These are phyloP conservation scores for Phorcus lineatus DNA, from an alignment of 2,888 invertebrate genomes.

Conservation along the genomic window DNA sequence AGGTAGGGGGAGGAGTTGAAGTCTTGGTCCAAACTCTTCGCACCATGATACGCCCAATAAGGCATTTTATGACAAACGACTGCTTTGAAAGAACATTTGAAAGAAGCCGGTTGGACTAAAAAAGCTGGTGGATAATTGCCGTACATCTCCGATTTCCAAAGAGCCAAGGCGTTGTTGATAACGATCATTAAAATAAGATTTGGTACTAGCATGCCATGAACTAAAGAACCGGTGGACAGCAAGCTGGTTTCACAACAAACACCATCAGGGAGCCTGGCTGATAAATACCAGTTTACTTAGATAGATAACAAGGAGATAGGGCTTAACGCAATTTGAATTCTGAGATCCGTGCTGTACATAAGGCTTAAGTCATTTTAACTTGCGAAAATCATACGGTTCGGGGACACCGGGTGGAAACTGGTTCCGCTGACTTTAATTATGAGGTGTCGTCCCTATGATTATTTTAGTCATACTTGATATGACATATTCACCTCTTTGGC, in stretches of 20 bases:
- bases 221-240: not conserved
- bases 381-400: too few species aligned
- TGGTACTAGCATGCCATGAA: not conserved
- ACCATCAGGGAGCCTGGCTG: not conserved
- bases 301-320: too few species aligned
- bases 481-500: not conserved
- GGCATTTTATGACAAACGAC: not conserved
- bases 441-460: constrained; percentile 2
- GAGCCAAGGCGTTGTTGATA: constrained; percentile 15
- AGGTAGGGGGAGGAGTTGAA: constrained; percentile 7
- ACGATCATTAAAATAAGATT: constrained; percentile 14
- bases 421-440: not conserved
- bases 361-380: too few species aligned
- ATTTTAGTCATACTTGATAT: not conserved
- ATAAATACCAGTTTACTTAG: too few species aligned
- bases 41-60: constrained; percentile 23
- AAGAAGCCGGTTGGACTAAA: not conserved
- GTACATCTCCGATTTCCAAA: not conserved
- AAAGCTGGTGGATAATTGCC: constrained; percentile 18
- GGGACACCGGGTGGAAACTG: too few species aligned
- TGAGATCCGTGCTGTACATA: too few species aligned
- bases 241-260: constrained; percentile 18
- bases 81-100: not conserved
- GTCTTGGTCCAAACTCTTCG: not conserved
- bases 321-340: too few species aligned